Base-by-base conservation (phyloP, 1,140 invertebrate species). In the Sinella curviseta region DNA sequence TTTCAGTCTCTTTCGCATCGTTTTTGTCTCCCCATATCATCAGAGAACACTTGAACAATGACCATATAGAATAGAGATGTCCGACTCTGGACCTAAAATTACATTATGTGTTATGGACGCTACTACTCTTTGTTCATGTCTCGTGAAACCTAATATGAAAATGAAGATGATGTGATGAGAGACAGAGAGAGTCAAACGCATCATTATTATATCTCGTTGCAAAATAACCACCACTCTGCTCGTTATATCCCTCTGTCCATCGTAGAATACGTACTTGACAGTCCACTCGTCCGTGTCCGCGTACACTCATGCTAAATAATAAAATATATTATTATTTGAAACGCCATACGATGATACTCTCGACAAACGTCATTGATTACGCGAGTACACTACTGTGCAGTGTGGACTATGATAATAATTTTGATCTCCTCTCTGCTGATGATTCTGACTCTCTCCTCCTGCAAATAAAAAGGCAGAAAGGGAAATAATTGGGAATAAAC, bases 401-500 rank as follows among this genome's bases (percentile, higher is more conserved):
- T 48, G 20, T 20, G 39, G 8, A 48, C 39, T 12, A 8, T 12
- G 39, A 48, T 48, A 48, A 48, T 48, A 48, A 48, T 48, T 48
- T 12, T 48, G 20, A 48, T 48, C 39, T 8, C 20, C 39, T 33
- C 65, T 31, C 31, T 70, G 28, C 26, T 70, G 28, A 4, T 70
- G 30, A 1, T 30, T 70, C 65, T 70, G 28, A 2, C 65, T 70
- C 28, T 30, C 12, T 70, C 28, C 30, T 33, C 12, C 65, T 31
- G 65, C 31, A 70, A 60, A 60, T 60, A 60, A 60, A 60, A 60
- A 60, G 55, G 55, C 55, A 60, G 24, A 60, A 70, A 70, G 31
- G 65, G 65, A 70, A 70, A 70, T 70, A 70, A 70, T 70, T 70
- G 65, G 31, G 65, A 70, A 70, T 70, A 33, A 30, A 70, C 65